These are phyloP conservation scores for Oryzias curvinotus DNA, from an alignment of 2,113 vertebrate genomes.

Conservation along the genomic window DNA sequence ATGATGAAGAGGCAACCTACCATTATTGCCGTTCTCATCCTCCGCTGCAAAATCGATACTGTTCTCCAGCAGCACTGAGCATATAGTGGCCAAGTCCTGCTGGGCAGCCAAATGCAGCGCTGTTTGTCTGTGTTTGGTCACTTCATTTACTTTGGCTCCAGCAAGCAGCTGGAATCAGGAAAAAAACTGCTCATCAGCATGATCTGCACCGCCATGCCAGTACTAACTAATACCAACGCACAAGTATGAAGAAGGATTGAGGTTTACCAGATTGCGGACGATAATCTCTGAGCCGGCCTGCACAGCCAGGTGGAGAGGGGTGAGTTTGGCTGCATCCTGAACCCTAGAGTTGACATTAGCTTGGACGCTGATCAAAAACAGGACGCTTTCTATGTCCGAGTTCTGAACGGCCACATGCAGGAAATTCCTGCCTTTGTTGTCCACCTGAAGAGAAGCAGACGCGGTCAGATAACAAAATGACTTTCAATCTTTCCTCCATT, in stretches of 20 bases:
- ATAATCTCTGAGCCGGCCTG: constrained; percentile 98
- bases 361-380: constrained; percentile 97
- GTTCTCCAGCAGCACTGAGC: constrained; percentile 95
- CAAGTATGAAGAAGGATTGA: background rate
- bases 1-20: constrained; percentile 63
- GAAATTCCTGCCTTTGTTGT: constrained; percentile 98
- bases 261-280: constrained; percentile 91
- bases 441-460: constrained; percentile 78
- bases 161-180: constrained; percentile 85
- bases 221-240: background rate
- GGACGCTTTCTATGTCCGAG: constrained; percentile 95
- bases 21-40: constrained; percentile 98
- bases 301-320: constrained; percentile 93
- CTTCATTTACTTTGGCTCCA: constrained; percentile 94
- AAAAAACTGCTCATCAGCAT: background rate
- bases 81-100: constrained; percentile 95
- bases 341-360: constrained; percentile 96
- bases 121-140: constrained; percentile 97
- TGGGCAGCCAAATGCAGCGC: constrained; percentile 95
- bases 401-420: constrained; percentile 95
- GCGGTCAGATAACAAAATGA: background rate
- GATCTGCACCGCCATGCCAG: background rate
- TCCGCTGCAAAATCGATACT: constrained; percentile 90
- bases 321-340: constrained; percentile 94
- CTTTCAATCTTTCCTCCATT: background rate